Conservation (phyloP, 2,113 vertebrate genomes). For the Cheilinus undulatus region DNA sequence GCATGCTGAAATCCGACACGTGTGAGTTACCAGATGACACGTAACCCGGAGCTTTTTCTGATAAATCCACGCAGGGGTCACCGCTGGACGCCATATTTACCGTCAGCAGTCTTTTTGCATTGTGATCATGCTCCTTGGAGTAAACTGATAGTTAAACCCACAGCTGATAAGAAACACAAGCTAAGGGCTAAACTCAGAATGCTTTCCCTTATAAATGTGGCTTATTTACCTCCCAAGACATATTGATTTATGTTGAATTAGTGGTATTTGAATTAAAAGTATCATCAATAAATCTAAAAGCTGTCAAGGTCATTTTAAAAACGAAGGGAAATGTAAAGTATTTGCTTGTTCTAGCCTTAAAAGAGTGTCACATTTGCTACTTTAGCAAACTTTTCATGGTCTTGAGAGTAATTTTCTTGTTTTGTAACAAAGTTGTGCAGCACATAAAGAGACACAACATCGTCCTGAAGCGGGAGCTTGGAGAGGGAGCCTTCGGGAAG, state of each 20-base stretch:
- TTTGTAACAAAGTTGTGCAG: constrained; percentile 91
- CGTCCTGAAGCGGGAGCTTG: constrained; percentile 95
- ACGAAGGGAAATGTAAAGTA: background rate
- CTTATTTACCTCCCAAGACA: background rate
- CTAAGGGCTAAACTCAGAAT: constrained; percentile 2
- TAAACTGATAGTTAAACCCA: constrained; percentile 4
- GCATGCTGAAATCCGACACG: constrained; percentile 95
- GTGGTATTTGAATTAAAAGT: background rate
- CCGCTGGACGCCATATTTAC: constrained; percentile 60
- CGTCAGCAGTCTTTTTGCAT: constrained; percentile 54
- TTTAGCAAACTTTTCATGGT: background rate
- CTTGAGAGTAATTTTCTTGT: constrained; percentile 49
- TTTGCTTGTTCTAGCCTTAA: background rate
- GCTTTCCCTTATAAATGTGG: background rate
- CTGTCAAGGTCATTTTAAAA: background rate
- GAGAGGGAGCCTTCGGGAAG: constrained; percentile 98
- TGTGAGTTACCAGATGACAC: constrained; percentile 89
- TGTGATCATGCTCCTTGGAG: constrained; percentile 44
- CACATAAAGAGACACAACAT: constrained; percentile 99
- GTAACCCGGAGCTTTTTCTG: constrained; percentile 67
- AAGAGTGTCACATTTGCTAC: background rate
- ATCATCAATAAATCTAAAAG: background rate
- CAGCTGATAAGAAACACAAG: constrained; percentile 33
- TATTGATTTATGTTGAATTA: background rate
- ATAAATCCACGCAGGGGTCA: constrained; percentile 75